Percentiles rank a stretch among this genome's conserved stretches.
Evolutionary conservation across 2,113 vertebrate species (phyloP).

Genomic region (Camarhynchus parvulus): DNA sequence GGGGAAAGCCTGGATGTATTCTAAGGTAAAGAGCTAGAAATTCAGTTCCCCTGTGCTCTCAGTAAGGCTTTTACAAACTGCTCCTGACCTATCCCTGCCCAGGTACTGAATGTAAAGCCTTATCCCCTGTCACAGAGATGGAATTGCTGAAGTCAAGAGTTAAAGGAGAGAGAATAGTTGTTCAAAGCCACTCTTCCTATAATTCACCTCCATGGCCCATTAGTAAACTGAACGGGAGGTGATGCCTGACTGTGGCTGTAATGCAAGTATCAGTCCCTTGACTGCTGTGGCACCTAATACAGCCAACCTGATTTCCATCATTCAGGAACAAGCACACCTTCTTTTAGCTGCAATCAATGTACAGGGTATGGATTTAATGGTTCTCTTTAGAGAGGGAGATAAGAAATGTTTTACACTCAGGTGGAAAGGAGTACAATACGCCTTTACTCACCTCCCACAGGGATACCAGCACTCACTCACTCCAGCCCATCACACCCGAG

Average conservation of each 20-base stretch:
- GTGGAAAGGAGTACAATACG: neutral
- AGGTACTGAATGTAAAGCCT: neutral
- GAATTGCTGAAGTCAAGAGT: neutral
- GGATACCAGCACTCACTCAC: neutral
- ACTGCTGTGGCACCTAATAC: fast-evolving
- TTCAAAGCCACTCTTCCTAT: neutral
- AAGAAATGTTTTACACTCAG: neutral
- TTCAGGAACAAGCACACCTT: neutral
- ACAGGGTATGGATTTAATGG: neutral
- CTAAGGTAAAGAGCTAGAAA: neutral
- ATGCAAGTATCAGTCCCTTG: fast-evolving
- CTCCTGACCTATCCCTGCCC: neutral
- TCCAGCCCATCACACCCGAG: fast-evolving
- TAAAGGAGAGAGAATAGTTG: neutral
- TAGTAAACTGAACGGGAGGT: neutral
- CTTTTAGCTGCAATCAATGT: neutral
- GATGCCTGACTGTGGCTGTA: no score
- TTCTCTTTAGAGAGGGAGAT: neutral
- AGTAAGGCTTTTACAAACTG: neutral
- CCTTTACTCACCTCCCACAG: neutral
- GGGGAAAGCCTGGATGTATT: neutral
- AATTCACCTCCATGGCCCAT: fast-evolving
- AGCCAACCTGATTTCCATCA: neutral
- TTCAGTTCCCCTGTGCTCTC: neutral
- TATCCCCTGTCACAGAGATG: neutral